Base-by-base conservation (phyloP, 1,140 invertebrate genomes). In the Mycetomoellerius zeteki region DNA sequence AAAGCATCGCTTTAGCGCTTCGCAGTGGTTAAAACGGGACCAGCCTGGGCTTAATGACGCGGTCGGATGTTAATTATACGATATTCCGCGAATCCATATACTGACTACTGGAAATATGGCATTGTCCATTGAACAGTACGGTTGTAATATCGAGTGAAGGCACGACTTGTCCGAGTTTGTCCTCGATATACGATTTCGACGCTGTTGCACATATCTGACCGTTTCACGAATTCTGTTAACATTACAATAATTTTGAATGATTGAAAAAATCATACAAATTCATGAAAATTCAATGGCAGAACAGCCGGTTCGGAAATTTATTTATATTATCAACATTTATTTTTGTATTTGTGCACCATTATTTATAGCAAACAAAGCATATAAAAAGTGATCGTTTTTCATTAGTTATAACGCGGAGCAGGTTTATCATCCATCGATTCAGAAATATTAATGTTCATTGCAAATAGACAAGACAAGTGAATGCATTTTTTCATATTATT, bases 41-140 rank as follows among this genome's bases (percentile, higher is more conserved):
- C 82, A 19, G 67, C 14, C 21, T 47, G 30, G 87, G 84, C 67
- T 88, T 90, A 91, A 91, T 86, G 87, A 86, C 73, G 56, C 64
- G n/a, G 30, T 56, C 60, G 78, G 30, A 90, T 90, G 90, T 91
- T 91, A 90, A 91, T 91, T 91, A 89, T 86, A 87, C 85, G 85
- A 87, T 89, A 86, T 91, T 85, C 71, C 81, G 72, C 80, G 81
- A 89, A 88, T 88, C 88, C 80, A 85, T 80, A 67, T 30, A 54
- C 19, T 30, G 67, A 60, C 67, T 54, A 19, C 33, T 84, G 37
- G 47, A 69, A 60, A 84, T 54, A 84, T 30, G 21, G 37, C 7
- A 69, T 30, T 47, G 76, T 37, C 56, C 77, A 89, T 89, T 81
- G 88, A 27, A 33, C 75, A 33, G 19, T 30, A 10, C 37, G 69